Evolutionary conservation across 2,888 invertebrate species (phyloP).

Genomic region (Lasioglossum malachurum): DNA sequence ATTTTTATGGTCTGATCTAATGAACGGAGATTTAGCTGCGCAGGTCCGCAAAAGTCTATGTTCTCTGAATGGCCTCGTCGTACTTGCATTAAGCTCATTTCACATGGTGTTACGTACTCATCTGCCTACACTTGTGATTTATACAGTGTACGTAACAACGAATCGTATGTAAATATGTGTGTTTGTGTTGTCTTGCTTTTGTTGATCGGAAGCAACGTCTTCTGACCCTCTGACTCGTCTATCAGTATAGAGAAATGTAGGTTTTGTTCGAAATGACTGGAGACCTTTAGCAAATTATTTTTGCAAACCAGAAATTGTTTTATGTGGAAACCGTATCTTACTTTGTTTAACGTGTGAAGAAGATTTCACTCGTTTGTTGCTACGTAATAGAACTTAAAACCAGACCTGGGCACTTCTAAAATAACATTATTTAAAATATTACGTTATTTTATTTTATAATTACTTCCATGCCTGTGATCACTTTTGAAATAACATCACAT

Average conservation of each 20-base stretch:
- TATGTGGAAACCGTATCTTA: neutral
- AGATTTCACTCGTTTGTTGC: neutral
- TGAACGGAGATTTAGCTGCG: conserved; percentile 69
- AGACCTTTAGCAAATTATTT: neutral
- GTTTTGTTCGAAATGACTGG: neutral
- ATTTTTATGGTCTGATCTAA: conserved; percentile 45
- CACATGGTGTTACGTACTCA: conserved; percentile 53
- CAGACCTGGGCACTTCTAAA: too few species aligned
- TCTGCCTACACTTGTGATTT: conserved; percentile 59
- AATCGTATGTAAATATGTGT: conserved; percentile 44
- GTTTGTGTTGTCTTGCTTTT: conserved; percentile 42
- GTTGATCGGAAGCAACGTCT: neutral
- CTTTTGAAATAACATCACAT: too few species aligned
- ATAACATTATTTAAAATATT: too few species aligned
- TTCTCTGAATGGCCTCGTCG: conserved; percentile 56
- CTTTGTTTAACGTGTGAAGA: too few species aligned
- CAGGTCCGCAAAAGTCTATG: conserved; percentile 72
- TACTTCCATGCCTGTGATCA: too few species aligned
- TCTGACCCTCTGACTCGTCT: neutral
- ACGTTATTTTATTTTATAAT: too few species aligned
- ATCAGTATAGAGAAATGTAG: neutral
- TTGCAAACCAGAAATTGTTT: neutral
- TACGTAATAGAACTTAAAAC: neutral
- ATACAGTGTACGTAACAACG: conserved; percentile 64
- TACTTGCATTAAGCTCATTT: conserved; percentile 59